Evolutionary conservation across 2,797 vertebrate genomes (phyloP).

Genomic region (Euphonia xanthogaster): DNA sequence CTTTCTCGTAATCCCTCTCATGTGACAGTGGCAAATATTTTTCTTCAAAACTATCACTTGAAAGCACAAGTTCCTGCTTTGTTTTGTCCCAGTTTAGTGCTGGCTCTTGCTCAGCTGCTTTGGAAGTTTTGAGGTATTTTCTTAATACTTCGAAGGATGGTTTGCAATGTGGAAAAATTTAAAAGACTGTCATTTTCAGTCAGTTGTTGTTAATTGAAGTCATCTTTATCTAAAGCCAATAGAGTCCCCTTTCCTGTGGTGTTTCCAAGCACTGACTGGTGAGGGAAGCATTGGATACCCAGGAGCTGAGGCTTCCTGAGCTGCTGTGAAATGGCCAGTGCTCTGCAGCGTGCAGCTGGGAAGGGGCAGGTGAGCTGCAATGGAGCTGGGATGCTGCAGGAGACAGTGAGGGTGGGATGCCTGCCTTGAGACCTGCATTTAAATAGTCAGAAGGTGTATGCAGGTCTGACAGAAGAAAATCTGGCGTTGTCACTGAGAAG

Average conservation of each 20-base stretch:
- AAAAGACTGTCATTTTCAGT: background rate
- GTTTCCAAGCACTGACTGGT: constrained; percentile 41
- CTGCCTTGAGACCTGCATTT: background rate
- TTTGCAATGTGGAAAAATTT: background rate
- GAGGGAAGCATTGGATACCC: background rate
- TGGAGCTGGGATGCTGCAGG: background rate
- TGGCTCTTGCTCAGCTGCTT: background rate
- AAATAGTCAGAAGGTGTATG: background rate
- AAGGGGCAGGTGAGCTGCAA: background rate
- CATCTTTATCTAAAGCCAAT: background rate
- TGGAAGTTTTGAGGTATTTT: background rate
- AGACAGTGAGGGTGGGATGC: background rate
- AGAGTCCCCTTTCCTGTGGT: background rate
- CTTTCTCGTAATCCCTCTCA: background rate
- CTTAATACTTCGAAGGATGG: background rate
- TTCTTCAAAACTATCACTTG: background rate
- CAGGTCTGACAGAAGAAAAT: background rate
- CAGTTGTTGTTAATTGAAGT: background rate
- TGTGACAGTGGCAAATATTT: background rate
- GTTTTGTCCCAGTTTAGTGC: background rate
- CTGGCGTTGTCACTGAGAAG: background rate
- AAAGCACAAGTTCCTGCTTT: background rate
- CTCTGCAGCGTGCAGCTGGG: background rate
- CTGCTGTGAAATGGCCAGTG: background rate
- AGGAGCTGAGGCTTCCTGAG: constrained; percentile 5